Conservation (phyloP, 2,797 vertebrate species). For the Rachycentron canadum region DNA sequence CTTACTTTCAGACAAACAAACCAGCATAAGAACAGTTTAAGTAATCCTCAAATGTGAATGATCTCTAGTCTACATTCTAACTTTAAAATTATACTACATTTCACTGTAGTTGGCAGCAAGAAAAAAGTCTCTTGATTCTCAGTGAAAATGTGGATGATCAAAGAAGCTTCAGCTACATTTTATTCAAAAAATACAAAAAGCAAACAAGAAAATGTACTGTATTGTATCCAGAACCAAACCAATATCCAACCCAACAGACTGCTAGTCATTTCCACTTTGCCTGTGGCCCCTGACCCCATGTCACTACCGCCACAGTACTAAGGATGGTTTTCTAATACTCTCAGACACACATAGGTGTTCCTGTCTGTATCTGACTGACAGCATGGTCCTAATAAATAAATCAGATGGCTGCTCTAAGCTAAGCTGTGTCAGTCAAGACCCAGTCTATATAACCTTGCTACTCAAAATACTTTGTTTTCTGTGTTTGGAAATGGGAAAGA, state of each 20-base stretch:
- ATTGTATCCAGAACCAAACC: background rate
- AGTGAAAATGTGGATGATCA: background rate
- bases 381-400: slow-evolving; percentile 32
- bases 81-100: background rate
- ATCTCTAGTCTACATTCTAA: background rate
- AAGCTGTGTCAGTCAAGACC: slow-evolving; percentile 19
- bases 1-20: slow-evolving; percentile 8
- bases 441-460: background rate
- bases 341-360: slow-evolving; percentile 12
- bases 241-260: background rate
- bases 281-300: slow-evolving; percentile 5
- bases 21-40: background rate
- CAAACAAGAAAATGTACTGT: background rate
- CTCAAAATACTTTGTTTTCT: slow-evolving; percentile 14
- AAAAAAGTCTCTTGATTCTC: background rate
- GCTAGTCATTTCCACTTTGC: background rate
- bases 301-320: background rate
- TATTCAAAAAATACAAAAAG: background rate
- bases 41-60: background rate
- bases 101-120: background rate
- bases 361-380: slow-evolving; percentile 32
- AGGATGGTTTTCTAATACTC: background rate
- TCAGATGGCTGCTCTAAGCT: slow-evolving; percentile 5
- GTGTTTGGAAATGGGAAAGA: slow-evolving; percentile 10
- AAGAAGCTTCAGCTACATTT: background rate